phyloP scores from a whole-genome alignment of 2,888 invertebrate species.

The Dastarcus helophoroides region DNA sequence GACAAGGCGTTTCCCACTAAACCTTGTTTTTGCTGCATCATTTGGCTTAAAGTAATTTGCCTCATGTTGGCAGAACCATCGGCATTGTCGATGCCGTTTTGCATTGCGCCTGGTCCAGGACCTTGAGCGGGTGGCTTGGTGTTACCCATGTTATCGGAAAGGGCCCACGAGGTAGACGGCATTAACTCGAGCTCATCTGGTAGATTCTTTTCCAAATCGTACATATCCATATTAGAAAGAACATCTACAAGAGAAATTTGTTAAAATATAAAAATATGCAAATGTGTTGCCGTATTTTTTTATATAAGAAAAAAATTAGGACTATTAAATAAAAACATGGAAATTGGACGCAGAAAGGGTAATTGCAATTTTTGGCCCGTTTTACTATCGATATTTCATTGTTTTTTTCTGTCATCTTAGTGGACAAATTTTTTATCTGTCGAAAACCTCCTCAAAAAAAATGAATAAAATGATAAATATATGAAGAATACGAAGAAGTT shows the following conservation, averaged over 20 bases:
- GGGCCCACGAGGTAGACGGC: slow-evolving; percentile 62
- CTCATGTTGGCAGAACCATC: slow-evolving; percentile 37
- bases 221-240: slow-evolving; percentile 74
- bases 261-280: slow-evolving; percentile 10
- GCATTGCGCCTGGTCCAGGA: slow-evolving; percentile 64
- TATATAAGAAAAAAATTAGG: too few species aligned
- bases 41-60: slow-evolving; percentile 54
- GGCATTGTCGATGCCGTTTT: slow-evolving; percentile 61
- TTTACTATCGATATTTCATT: too few species aligned
- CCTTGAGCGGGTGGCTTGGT: slow-evolving; percentile 73
- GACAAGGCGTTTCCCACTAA: slow-evolving; percentile 60
- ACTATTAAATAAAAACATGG: too few species aligned
- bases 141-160: slow-evolving; percentile 31
- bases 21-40: slow-evolving; percentile 47
- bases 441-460: too few species aligned
- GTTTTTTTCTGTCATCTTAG: too few species aligned
- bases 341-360: too few species aligned
- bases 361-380: too few species aligned
- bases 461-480: too few species aligned
- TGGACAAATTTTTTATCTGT: too few species aligned
- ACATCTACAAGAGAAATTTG: slow-evolving; percentile 46
- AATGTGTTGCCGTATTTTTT: too few species aligned
- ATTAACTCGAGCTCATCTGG: slow-evolving; percentile 87
- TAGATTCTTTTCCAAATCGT: slow-evolving; percentile 82
- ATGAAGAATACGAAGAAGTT: too few species aligned